Conservation (phyloP, 1,140 invertebrate species). For the Zaprionus tsacasi region DNA sequence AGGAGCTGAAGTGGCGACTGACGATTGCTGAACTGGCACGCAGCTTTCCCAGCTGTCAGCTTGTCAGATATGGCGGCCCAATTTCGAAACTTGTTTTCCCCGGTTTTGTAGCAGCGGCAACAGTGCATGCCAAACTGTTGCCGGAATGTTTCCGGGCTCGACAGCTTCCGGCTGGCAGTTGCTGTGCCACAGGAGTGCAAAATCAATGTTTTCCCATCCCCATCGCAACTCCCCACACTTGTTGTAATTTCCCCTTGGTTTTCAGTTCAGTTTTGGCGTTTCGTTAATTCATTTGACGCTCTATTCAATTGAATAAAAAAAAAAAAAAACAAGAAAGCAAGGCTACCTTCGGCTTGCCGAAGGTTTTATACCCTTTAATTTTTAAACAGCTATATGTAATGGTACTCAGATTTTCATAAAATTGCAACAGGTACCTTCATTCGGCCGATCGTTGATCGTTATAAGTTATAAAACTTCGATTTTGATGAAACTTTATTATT, state of each 20-base stretch:
- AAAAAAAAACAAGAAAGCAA: too few relatives aligned
- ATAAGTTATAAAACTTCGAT: too few relatives aligned
- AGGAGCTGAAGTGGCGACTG: constrained; percentile 25
- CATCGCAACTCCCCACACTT: not conserved
- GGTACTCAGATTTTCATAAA: too few relatives aligned
- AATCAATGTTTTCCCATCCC: constrained; percentile 44
- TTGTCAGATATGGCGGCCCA: constrained; percentile 60
- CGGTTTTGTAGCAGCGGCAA: constrained; percentile 31
- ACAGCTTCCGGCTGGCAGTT: constrained; percentile 8
- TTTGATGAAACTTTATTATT: too few relatives aligned
- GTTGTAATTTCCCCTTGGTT: constrained; percentile 6
- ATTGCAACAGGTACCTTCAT: too few relatives aligned
- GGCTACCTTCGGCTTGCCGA: too few relatives aligned
- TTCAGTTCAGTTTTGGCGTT: constrained; percentile 5
- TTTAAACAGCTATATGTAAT: too few relatives aligned
- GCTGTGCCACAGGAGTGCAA: not conserved
- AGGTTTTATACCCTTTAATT: too few relatives aligned
- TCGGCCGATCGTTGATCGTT: too few relatives aligned
- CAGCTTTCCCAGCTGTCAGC: constrained; percentile 64
- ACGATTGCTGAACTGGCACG: constrained; percentile 62
- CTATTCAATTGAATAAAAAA: constrained; percentile 38
- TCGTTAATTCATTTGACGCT: constrained; percentile 29
- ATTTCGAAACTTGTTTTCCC: constrained; percentile 64
- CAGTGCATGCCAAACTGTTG: constrained; percentile 71
- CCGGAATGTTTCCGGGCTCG: constrained; percentile 26